Evolutionary conservation across 2,113 vertebrate genomes (phyloP).

Genomic region (Myotis yumanensis): DNA sequence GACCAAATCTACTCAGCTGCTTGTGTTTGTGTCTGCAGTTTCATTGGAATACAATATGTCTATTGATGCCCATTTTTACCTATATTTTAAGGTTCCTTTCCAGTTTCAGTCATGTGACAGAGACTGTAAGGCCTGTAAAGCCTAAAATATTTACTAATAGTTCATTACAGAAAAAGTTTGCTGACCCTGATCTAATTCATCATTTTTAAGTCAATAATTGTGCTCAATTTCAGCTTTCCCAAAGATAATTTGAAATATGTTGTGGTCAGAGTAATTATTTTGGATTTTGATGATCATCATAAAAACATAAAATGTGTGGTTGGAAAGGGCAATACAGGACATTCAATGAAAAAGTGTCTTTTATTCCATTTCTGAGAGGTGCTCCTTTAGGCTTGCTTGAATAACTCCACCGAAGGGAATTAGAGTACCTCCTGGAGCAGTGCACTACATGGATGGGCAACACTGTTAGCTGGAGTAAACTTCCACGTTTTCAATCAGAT

Average conservation of each 20-base stretch:
- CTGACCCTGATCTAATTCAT: neutral
- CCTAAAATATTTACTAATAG: neutral
- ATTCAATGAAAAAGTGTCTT: neutral
- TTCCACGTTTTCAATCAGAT: neutral
- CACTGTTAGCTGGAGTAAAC: neutral
- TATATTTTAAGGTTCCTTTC: neutral
- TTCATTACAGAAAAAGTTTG: neutral
- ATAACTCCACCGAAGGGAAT: neutral
- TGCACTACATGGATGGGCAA: neutral
- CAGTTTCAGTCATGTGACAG: neutral
- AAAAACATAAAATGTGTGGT: neutral
- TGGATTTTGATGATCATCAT: slow-evolving; percentile 26
- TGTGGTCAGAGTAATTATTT: neutral
- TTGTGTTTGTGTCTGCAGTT: neutral
- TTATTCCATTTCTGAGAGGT: slow-evolving; percentile 42
- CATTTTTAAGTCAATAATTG: neutral
- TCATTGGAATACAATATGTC: fast-evolving
- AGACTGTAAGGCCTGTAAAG: fast-evolving
- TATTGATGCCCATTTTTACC: neutral
- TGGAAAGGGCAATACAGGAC: neutral
- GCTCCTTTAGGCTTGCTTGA: slow-evolving; percentile 21
- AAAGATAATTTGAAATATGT: neutral
- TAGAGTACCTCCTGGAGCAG: neutral
- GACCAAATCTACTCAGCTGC: neutral
- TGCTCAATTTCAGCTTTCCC: neutral